Conservation (phyloP, 2,888 invertebrate genomes). For the Limnephilus auricula region DNA sequence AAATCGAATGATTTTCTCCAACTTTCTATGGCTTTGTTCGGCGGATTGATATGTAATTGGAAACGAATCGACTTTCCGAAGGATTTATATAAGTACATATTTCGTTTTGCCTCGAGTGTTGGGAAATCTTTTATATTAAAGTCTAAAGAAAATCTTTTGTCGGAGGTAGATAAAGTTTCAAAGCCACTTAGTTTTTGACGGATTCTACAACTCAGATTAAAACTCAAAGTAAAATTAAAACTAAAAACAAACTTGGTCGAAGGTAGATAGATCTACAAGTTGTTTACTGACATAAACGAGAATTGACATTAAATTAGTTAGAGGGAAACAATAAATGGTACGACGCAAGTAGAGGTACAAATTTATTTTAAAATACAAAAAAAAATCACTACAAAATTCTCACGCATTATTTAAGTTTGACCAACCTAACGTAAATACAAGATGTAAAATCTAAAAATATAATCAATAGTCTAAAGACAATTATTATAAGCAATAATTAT, state of each 20-base stretch:
- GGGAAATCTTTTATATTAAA: not conserved
- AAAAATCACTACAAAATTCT: no score
- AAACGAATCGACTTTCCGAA: not conserved
- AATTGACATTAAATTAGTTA: not conserved
- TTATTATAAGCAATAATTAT: no score
- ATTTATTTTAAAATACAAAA: no score
- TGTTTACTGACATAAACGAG: not conserved
- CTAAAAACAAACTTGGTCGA: not conserved
- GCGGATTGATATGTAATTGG: not conserved
- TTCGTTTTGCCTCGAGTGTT: not conserved
- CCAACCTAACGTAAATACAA: no score
- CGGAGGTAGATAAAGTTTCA: not conserved
- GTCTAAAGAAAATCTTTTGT: not conserved
- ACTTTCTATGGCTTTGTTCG: slow-evolving; percentile 11
- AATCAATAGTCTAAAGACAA: no score
- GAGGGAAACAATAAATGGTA: not conserved
- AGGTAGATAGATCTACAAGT: not conserved
- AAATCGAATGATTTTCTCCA: not conserved
- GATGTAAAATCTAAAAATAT: no score
- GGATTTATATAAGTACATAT: not conserved
- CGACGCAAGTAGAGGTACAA: no score
- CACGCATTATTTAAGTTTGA: no score
- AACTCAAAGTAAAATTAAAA: not conserved
- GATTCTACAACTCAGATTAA: not conserved
- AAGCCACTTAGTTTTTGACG: not conserved